phyloP scores from a whole-genome alignment of 2,888 invertebrate species.

The Campoplex capitator region DNA sequence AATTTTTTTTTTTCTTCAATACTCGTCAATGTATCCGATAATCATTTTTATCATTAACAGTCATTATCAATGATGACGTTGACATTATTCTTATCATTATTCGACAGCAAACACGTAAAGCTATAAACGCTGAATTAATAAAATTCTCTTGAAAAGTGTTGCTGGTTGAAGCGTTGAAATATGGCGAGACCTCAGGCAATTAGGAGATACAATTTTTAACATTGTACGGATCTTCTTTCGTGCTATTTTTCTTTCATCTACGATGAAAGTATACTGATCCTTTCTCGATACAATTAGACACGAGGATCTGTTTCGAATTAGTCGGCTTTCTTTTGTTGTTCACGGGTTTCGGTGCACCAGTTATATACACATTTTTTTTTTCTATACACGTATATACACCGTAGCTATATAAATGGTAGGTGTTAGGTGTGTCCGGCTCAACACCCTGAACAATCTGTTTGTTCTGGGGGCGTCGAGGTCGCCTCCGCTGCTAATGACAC shows the following conservation, averaged over 20 bases:
- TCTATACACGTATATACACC: neutral
- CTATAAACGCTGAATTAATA: neutral
- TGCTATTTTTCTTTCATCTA: neutral
- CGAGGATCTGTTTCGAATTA: conserved; percentile 61
- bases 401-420: conserved; percentile 45
- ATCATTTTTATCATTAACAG: neutral
- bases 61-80: neutral
- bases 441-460: conserved; percentile 73
- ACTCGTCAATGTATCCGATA: neutral
- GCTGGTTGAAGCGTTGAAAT: neutral
- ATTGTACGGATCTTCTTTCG: neutral
- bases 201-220: neutral
- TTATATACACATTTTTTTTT: neutral
- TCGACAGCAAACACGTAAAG: neutral
- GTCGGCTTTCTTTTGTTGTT: conserved; percentile 59
- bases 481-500: conserved; percentile 71
- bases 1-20: neutral
- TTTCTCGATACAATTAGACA: conserved; percentile 44
- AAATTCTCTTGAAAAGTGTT: neutral
- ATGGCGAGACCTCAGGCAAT: neutral
- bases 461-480: conserved; percentile 73
- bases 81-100: neutral
- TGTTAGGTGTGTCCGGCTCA: conserved; percentile 70
- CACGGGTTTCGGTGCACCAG: conserved; percentile 9
- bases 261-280: conserved; percentile 18